Evolutionary conservation across 1,140 invertebrate genomes (phyloP).

Genomic region (Penaeus chinensis): DNA sequence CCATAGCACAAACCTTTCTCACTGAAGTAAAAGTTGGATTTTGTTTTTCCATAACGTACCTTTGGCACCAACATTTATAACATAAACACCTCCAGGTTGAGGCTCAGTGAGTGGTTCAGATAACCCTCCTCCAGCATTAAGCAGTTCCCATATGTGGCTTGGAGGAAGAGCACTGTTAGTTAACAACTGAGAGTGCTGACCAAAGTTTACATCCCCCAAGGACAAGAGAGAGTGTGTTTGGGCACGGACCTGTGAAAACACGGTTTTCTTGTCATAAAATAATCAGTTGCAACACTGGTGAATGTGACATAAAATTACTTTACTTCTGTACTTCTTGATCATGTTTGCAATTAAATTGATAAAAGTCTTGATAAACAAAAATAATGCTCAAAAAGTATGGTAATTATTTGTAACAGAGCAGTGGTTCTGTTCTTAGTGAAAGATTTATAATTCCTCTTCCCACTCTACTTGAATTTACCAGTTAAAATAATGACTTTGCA

Average conservation of each 20-base stretch:
- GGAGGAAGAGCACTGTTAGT: conserved; percentile 46
- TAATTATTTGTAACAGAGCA: too few relatives aligned
- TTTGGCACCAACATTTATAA: conserved; percentile 31
- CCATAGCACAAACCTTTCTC: neutral
- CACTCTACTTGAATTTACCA: too few relatives aligned
- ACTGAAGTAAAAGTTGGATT: neutral
- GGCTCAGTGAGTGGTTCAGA: conserved; percentile 26
- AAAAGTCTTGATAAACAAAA: too few relatives aligned
- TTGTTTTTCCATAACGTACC: neutral
- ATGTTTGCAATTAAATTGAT: too few relatives aligned
- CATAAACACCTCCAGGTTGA: conserved; percentile 46
- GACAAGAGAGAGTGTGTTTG: conserved; percentile 40
- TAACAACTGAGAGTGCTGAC: conserved; percentile 45
- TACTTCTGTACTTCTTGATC: too few relatives aligned
- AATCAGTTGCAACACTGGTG: too few relatives aligned
- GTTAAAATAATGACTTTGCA: too few relatives aligned
- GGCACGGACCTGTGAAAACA: conserved; percentile 19
- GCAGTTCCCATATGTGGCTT: conserved; percentile 43
- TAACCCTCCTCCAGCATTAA: conserved; percentile 40
- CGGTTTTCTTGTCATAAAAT: too few relatives aligned
- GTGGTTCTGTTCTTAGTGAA: too few relatives aligned
- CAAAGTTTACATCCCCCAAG: conserved; percentile 41
- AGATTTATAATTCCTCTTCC: too few relatives aligned
- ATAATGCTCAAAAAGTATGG: too few relatives aligned
- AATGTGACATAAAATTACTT: too few relatives aligned